Evolutionary conservation across 1,140 invertebrate genomes (phyloP).

Genomic region (Drosophila subobscura): DNA sequence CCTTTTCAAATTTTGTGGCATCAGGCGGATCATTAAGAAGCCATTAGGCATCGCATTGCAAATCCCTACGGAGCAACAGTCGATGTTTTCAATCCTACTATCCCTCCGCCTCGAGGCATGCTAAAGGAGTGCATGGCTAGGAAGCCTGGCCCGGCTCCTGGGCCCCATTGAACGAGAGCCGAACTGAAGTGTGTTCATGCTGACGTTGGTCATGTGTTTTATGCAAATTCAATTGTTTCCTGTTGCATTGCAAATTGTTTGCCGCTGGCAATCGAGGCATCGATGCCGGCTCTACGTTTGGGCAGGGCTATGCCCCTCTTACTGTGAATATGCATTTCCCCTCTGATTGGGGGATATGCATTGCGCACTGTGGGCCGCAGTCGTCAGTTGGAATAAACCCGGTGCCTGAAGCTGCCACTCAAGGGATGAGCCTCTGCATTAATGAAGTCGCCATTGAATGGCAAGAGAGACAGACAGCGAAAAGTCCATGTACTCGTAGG

Average conservation of each 20-base stretch:
- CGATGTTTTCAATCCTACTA: not conserved
- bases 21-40: slow-evolving; percentile 67
- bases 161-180: slow-evolving; percentile 43
- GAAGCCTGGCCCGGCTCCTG: slow-evolving; percentile 5
- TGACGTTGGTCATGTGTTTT: slow-evolving; percentile 72
- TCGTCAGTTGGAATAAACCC: not conserved
- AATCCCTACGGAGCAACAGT: slow-evolving; percentile 37
- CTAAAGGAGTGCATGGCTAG: slow-evolving; percentile 19
- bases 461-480: slow-evolving; percentile 2
- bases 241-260: slow-evolving; percentile 74
- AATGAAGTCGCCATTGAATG: slow-evolving; percentile 31
- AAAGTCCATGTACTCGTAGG: not conserved
- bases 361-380: not conserved
- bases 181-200: slow-evolving; percentile 33
- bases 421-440: slow-evolving; percentile 32
- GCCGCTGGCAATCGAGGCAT: slow-evolving; percentile 41
- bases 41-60: slow-evolving; percentile 56
- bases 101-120: not conserved
- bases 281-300: slow-evolving; percentile 18
- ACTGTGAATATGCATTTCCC: slow-evolving; percentile 43
- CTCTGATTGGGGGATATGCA: slow-evolving; percentile 7
- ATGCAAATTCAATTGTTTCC: slow-evolving; percentile 81
- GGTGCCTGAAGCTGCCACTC: slow-evolving; percentile 34
- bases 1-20: slow-evolving; percentile 40
- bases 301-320: slow-evolving; percentile 1